A percentile compares a stretch with the other conserved stretches of the same genome.
Conservation (phyloP, 1,140 invertebrate species). For the Limonius californicus region DNA sequence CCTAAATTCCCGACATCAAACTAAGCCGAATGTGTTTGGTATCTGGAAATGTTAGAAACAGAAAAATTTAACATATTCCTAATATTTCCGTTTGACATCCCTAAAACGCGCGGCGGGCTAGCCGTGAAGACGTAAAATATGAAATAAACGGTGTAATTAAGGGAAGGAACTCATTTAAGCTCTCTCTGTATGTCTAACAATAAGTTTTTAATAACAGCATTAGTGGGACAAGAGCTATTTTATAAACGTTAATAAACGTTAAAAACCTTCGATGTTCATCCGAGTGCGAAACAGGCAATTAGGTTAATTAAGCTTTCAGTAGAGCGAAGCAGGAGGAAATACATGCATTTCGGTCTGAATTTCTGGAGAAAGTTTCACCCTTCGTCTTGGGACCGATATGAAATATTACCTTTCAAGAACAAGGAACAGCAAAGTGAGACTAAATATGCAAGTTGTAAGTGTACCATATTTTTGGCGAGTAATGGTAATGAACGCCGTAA, state of each 20-base stretch:
- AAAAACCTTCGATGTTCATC: conserved; percentile 30
- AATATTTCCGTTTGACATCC: too few relatives aligned
- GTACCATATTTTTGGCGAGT: not conserved
- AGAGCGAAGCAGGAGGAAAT: conserved; percentile 25
- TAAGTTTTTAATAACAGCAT: conserved; percentile 1
- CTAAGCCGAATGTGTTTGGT: too few relatives aligned
- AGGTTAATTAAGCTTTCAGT: conserved; percentile 35
- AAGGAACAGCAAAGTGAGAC: conserved; percentile 21
- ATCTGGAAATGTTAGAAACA: too few relatives aligned
- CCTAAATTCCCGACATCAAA: too few relatives aligned
- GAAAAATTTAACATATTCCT: too few relatives aligned
- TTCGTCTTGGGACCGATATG: conserved; percentile 31
- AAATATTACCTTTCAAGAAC: conserved; percentile 30
- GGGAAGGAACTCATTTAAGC: conserved; percentile 24
- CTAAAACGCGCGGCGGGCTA: too few relatives aligned
- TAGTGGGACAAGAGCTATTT: conserved; percentile 3
- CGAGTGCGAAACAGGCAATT: conserved; percentile 35
- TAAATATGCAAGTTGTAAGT: conserved; percentile 22
- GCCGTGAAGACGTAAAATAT: too few relatives aligned
- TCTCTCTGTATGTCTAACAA: conserved; percentile 15
- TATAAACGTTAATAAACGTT: conserved; percentile 27
- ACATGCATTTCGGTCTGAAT: conserved; percentile 30
- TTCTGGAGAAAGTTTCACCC: conserved; percentile 28
- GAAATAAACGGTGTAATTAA: conserved; percentile 24
- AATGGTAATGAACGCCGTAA: conserved; percentile 18